These are phyloP conservation scores for Hystrix brachyura DNA, from an alignment of 2,113 vertebrate genomes.

Conservation along the genomic window DNA sequence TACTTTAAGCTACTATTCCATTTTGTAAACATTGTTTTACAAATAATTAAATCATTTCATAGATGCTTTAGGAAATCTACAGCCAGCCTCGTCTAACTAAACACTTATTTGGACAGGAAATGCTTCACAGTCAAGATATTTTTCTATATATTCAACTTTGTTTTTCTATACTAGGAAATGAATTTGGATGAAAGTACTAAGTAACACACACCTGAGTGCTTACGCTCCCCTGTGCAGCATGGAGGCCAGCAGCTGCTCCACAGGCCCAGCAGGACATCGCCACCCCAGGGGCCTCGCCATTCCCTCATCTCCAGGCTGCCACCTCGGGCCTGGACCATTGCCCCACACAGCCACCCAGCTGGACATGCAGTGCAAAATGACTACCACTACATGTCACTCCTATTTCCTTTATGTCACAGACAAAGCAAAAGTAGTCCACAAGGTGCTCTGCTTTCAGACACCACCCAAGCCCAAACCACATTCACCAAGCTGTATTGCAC, in stretches of 20 bases:
- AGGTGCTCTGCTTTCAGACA: neutral
- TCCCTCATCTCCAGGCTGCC: neutral
- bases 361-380: neutral
- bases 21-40: neutral
- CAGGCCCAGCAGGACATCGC: neutral
- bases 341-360: neutral
- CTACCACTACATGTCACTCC: neutral
- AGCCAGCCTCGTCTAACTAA: neutral
- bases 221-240: neutral
- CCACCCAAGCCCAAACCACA: neutral
- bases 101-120: conserved; percentile 17
- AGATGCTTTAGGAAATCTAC: conserved; percentile 25
- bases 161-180: conserved; percentile 7
- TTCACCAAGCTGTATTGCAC: neutral
- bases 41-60: conserved; percentile 20
- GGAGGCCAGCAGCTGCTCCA: neutral
- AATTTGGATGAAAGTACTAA: conserved; percentile 29
- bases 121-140: neutral
- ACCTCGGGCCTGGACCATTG: neutral
- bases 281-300: neutral
- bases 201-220: neutral
- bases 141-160: conserved; percentile 23
- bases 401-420: neutral
- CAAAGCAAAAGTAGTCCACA: neutral
- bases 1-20: conserved; percentile 29